These are phyloP conservation scores for Hetaerina titia DNA, from an alignment of 2,888 invertebrate species.

Conservation along the genomic window DNA sequence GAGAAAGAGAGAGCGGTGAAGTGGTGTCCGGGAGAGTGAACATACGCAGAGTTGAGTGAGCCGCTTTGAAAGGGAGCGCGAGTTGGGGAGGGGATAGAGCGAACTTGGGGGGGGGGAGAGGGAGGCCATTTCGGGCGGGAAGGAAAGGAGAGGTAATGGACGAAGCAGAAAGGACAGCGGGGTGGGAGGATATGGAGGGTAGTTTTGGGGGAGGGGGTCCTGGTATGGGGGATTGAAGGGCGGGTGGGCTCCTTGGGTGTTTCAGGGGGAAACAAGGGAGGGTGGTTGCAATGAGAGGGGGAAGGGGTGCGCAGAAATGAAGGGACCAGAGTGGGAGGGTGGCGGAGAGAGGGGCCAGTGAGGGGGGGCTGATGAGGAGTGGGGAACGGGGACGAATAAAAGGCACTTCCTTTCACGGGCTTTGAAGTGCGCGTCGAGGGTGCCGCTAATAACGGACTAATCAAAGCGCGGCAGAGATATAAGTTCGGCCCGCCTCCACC, in stretches of 20 bases:
- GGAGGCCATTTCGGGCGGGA: neutral
- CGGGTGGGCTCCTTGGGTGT: neutral
- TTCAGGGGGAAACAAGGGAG: neutral
- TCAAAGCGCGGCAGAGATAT: slow-evolving; percentile 64
- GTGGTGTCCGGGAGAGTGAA: slow-evolving; percentile 42
- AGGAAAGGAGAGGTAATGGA: neutral
- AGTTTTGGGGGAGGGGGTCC: neutral
- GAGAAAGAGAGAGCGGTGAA: neutral
- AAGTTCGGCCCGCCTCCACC: slow-evolving; percentile 4
- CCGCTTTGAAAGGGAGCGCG: neutral
- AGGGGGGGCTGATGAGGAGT: neutral
- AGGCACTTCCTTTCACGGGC: slow-evolving; percentile 22
- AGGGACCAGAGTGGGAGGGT: neutral
- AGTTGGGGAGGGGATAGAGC: neutral
- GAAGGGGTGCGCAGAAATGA: neutral
- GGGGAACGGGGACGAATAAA: slow-evolving; percentile 13
- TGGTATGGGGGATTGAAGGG: too few species aligned
- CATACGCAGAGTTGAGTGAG: slow-evolving; percentile 34
- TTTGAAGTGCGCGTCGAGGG: slow-evolving; percentile 57
- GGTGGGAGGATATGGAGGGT: neutral
- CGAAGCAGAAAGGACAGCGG: neutral
- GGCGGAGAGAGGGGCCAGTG: neutral
- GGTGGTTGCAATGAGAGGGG: neutral
- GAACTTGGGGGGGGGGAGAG: neutral
- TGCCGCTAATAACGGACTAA: slow-evolving; percentile 64